Evolutionary conservation across 2,113 vertebrate species (phyloP).

Genomic region (Pyxicephalus adspersus): DNA sequence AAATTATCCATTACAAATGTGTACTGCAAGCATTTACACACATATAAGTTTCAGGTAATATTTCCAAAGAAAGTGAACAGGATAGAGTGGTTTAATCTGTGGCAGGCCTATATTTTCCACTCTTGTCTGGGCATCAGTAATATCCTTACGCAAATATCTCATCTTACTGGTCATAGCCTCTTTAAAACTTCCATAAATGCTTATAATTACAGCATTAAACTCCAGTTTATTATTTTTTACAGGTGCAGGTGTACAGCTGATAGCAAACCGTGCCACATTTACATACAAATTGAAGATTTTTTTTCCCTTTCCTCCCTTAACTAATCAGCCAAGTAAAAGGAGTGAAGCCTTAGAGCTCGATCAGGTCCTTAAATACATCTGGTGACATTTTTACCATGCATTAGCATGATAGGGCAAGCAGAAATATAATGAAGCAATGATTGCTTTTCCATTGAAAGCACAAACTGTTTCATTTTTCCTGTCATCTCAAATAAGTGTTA

Average conservation of each 20-base stretch:
- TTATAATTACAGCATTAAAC: slow-evolving; percentile 99
- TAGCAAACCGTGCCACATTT: slow-evolving; percentile 98
- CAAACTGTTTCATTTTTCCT: slow-evolving; percentile 99
- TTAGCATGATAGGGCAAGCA: slow-evolving; percentile 99
- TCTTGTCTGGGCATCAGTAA: slow-evolving; percentile 74
- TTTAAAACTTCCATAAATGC: slow-evolving; percentile 94
- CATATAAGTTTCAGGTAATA: slow-evolving; percentile 63
- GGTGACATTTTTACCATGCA: slow-evolving; percentile 99
- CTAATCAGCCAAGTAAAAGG: slow-evolving; percentile 99
- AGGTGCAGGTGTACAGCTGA: slow-evolving; percentile 97
- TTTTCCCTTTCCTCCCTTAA: slow-evolving; percentile 63
- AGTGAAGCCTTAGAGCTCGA: slow-evolving; percentile 99
- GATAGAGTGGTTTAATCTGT: slow-evolving; percentile 73
- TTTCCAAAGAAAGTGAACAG: slow-evolving; percentile 68
- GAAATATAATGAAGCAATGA: slow-evolving; percentile 99
- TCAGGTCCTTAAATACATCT: slow-evolving; percentile 99
- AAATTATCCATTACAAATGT: slow-evolving; percentile 25
- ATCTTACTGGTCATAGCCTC: slow-evolving; percentile 76
- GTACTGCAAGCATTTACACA: slow-evolving; percentile 5
- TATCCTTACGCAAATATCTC: slow-evolving; percentile 75
- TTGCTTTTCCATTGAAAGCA: slow-evolving; percentile 99
- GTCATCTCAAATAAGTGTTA: slow-evolving; percentile 99
- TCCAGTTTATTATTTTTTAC: slow-evolving; percentile 98
- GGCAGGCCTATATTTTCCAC: slow-evolving; percentile 68
- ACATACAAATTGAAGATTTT: slow-evolving; percentile 99